Percentiles rank a stretch among this genome's conserved stretches.
phyloP scores from a whole-genome alignment of 37 sponge, comb jelly and placozoan species.

The Agelas oroides region DNA sequence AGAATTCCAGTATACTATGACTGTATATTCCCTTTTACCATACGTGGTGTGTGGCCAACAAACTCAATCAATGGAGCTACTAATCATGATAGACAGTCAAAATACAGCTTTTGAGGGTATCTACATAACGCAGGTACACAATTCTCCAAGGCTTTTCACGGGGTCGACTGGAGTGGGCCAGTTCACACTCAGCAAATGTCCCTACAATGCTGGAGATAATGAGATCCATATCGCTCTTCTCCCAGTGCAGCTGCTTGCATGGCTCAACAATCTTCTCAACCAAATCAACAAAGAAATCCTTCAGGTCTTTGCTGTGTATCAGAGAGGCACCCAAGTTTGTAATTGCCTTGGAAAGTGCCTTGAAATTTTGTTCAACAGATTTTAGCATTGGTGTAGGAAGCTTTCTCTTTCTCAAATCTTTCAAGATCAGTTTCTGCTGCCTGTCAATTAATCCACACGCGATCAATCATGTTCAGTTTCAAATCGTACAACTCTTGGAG shows the following conservation, averaged over 20 bases:
- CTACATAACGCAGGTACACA: conserved; percentile 63
- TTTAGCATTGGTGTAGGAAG: conserved; percentile 11
- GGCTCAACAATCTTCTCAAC: conserved; percentile 82
- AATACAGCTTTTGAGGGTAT: conserved; percentile 69
- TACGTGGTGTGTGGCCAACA: too few species aligned
- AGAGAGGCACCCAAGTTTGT: conserved; percentile 77
- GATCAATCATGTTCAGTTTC: conserved; percentile 63
- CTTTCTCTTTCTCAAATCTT: conserved; percentile 57
- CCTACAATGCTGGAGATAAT: conserved; percentile 49
- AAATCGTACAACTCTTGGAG: conserved; percentile 85
- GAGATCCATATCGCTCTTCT: conserved; percentile 30
- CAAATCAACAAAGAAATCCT: conserved; percentile 92
- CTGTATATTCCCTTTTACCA: too few species aligned
- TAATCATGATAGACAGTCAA: conserved; percentile 62
- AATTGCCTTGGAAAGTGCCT: conserved; percentile 51
- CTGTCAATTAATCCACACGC: conserved; percentile 73
- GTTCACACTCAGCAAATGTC: conserved; percentile 67
- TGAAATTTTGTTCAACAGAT: conserved; percentile 69
- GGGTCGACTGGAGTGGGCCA: conserved; percentile 48
- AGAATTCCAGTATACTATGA: too few species aligned
- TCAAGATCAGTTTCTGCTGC: conserved; percentile 67
- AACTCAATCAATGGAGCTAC: too few species aligned
- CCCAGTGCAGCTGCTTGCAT: conserved; percentile 40
- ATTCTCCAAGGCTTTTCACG: conserved; percentile 54
- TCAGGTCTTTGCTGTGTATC: conserved; percentile 90